Base-by-base conservation (phyloP, 2,113 vertebrate species). In the Bostrychus sinensis region DNA sequence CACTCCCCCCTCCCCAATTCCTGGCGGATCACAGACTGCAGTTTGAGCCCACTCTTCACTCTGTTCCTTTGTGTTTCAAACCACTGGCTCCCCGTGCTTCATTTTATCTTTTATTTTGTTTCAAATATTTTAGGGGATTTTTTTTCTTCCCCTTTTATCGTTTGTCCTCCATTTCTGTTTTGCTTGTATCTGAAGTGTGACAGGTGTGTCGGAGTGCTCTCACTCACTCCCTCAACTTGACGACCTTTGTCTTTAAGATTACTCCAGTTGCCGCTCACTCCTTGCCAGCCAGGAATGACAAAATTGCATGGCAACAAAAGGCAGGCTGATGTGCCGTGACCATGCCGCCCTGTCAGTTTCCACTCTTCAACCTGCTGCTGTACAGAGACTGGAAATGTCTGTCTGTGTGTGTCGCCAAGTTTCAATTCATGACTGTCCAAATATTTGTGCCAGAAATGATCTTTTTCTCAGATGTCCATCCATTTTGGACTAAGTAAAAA, bases 221-320 rank as follows among this genome's bases (percentile, higher is more conserved):
- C 85, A 60, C 70, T 88, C 84, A 80, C 75, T 69, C 70, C 82
- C 75, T 81, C 80, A 75, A 90, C 86, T 84, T 77, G 70, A 75
- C 86, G 88, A 90, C 87, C 90, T 87, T 89, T 90, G 89, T 86
- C 84, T 86, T 34, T 39, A 66, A 82, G 83, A 86, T 85, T 82
- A 82, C 75, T 88, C 46, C n/a, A 60, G 78, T 77, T 67, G 26
- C 70, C 22, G 60, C 62, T 72, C 60, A 41, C 70, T 62, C 62
- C 75, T 76, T 61, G 71, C 80, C 63, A 66, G 62, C 66, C 22
- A 10, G 65, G 74, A 84, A 50, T 78, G 83, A 89, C 84, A 84
- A 75, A 75, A 86, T 81, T 78, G 81, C 79, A 81, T 70, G 74
- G 85, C 74, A 85, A 87, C 76, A 79, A 80, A 76, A 79, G 71